A percentile compares a stretch with the other conserved stretches of the same genome.
phyloP scores from a whole-genome alignment of 2,113 vertebrate genomes.

The Heteronetta atricapilla region DNA sequence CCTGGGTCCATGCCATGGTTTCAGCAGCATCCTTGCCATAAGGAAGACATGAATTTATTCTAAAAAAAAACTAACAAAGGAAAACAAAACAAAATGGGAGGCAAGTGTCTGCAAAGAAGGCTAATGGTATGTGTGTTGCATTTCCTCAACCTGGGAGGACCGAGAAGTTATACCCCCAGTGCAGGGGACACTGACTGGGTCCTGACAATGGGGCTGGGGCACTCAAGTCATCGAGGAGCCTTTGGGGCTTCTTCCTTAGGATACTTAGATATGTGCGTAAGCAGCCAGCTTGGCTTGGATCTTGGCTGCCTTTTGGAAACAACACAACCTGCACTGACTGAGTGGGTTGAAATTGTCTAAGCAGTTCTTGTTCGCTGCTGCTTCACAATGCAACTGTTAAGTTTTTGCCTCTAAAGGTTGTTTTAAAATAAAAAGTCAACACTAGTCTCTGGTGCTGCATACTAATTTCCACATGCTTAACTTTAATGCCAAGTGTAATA shows the following conservation, averaged over 20 bases:
- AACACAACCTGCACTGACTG: neutral
- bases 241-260: neutral
- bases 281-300: neutral
- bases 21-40: neutral
- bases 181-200: neutral
- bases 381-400: neutral
- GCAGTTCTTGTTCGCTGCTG: neutral
- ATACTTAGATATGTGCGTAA: neutral
- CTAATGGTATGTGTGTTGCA: neutral
- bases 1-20: neutral
- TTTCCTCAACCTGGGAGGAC: neutral
- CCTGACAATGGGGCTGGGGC: neutral
- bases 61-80: neutral
- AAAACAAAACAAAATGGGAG: neutral
- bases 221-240: neutral
- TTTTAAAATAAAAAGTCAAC: neutral
- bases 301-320: neutral
- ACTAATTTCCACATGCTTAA: neutral
- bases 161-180: neutral
- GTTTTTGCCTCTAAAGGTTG: neutral
- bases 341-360: neutral
- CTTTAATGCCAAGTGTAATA: neutral
- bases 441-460: neutral
- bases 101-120: neutral
- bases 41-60: neutral